Evolutionary conservation across 2,113 vertebrate species (phyloP), one percentile per base, ranked within the genome.

Genomic region (Nicator chloris): DNA sequence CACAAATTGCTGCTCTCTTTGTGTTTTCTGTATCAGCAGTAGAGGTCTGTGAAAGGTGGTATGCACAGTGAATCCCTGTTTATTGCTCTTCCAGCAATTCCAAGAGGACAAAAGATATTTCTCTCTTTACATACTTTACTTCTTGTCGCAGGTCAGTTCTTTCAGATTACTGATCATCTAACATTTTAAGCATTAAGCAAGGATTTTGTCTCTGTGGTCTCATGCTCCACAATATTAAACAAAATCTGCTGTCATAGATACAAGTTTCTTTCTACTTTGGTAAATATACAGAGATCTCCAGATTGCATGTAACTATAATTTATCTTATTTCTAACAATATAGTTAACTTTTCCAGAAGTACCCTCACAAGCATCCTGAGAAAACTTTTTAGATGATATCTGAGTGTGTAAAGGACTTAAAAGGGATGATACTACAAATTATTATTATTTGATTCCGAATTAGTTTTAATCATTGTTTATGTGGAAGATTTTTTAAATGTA

Each of bases 371-470:
- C 13, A 63, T 76, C 84, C 66, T 78, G 57, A 93, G 37, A 75
- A 92, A 94, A 83, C 54, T 69, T 94, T 90, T 86, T 95, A 45
- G 69, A 94, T 73, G 51, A 95, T 39, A 83, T 61, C 92, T 4
- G 5, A 12, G 45, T 19, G 3, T 73, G 60, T 81, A 77, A 88
- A 95, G 17, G 40, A 89, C 54, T 91, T 79, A 61, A 83, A 96
- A 96, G 56, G 33, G 27, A 44, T 76, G 72, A 95, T 72, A 61
- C 13, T 86, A 49, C 30, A 71, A 80, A 65, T 88, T 61, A 78
- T 69, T 91, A 87, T 70, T 87, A 60, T 85, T 96, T 81, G 17
- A 60, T 95, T 94, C 93, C 69, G 89, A 76, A 91, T 90, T 77
- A 95, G 47, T 35, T 72, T 93, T 54, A n/a, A 51, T 75, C 49